These are phyloP conservation scores for Dendrolimus houi DNA, from an alignment of 2,888 invertebrate species.

Conservation along the genomic window DNA sequence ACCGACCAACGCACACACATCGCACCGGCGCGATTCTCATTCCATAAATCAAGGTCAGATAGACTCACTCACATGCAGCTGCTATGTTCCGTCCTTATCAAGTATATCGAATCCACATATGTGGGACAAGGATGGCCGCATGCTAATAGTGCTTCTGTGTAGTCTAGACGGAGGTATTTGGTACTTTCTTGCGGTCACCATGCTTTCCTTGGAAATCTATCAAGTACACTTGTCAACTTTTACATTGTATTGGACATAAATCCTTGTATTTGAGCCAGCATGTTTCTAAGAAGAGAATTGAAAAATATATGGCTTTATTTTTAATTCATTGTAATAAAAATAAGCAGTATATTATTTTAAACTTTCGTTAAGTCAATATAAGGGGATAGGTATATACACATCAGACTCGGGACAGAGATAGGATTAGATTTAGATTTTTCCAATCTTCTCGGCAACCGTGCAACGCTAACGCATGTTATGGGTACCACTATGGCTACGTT, in stretches of 20 bases:
- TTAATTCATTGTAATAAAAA: too few relatives aligned
- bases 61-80: conserved; percentile 41
- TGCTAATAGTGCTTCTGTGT: conserved; percentile 19
- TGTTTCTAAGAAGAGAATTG: too few relatives aligned
- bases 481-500: too few relatives aligned
- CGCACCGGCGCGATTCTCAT: conserved; percentile 46
- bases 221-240: conserved; percentile 19
- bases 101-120: conserved; percentile 20
- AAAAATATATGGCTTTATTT: too few relatives aligned
- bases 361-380: too few relatives aligned
- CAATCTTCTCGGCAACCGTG: too few relatives aligned
- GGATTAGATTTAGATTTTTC: too few relatives aligned
- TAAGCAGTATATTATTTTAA: too few relatives aligned
- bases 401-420: too few relatives aligned
- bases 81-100: conserved; percentile 31
- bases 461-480: too few relatives aligned
- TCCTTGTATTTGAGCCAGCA: not conserved
- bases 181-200: conserved; percentile 49
- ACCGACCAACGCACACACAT: conserved; percentile 53
- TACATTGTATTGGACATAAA: not conserved
- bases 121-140: conserved; percentile 29
- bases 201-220: conserved; percentile 34
- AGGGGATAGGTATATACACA: too few relatives aligned
- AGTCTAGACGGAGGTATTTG: conserved; percentile 43
- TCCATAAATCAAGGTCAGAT: conserved; percentile 64